Percentiles rank a stretch among this genome's conserved stretches.
Evolutionary conservation across 64 coral and sea anemone species (phyloP).

Genomic region (Pocillopora damicornis): DNA sequence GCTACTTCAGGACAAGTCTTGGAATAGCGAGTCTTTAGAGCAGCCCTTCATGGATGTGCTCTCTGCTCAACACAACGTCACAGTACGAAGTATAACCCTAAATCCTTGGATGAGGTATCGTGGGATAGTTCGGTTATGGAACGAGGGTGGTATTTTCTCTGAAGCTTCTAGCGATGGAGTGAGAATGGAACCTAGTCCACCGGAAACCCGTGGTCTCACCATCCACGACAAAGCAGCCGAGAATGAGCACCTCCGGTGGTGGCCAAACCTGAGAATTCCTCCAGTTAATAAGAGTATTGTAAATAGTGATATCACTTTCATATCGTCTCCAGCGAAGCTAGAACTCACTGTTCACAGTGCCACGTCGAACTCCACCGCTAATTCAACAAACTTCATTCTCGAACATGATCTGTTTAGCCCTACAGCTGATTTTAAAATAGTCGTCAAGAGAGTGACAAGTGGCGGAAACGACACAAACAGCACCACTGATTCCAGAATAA

Average conservation of each 20-base stretch:
- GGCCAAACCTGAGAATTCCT: slow-evolving; percentile 61
- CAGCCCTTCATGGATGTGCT: slow-evolving; percentile 63
- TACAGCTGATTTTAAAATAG: slow-evolving; percentile 28
- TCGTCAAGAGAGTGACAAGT: slow-evolving; percentile 33
- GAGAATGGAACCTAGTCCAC: slow-evolving; percentile 51
- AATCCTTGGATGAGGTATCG: slow-evolving; percentile 52
- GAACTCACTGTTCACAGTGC: slow-evolving; percentile 8
- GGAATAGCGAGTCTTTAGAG: slow-evolving; percentile 51
- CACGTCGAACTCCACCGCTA: neutral
- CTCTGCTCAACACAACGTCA: slow-evolving; percentile 49
- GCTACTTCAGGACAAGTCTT: slow-evolving; percentile 36
- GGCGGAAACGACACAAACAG: slow-evolving; percentile 35
- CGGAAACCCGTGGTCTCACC: slow-evolving; percentile 21
- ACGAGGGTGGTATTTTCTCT: slow-evolving; percentile 56
- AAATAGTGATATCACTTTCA: slow-evolving; percentile 50
- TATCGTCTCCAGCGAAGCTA: slow-evolving; percentile 57
- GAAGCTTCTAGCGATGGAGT: slow-evolving; percentile 53
- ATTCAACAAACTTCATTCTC: neutral
- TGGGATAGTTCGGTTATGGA: slow-evolving; percentile 61
- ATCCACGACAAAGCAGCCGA: slow-evolving; percentile 63
- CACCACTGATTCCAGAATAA: slow-evolving; percentile 34
- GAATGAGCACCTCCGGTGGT: slow-evolving; percentile 62
- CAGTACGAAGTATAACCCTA: slow-evolving; percentile 35
- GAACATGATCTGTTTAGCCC: slow-evolving; percentile 35
- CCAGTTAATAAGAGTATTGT: slow-evolving; percentile 30